phyloP scores from a whole-genome alignment of 1,140 invertebrate genomes.

The Drosophila prosaltans region DNA sequence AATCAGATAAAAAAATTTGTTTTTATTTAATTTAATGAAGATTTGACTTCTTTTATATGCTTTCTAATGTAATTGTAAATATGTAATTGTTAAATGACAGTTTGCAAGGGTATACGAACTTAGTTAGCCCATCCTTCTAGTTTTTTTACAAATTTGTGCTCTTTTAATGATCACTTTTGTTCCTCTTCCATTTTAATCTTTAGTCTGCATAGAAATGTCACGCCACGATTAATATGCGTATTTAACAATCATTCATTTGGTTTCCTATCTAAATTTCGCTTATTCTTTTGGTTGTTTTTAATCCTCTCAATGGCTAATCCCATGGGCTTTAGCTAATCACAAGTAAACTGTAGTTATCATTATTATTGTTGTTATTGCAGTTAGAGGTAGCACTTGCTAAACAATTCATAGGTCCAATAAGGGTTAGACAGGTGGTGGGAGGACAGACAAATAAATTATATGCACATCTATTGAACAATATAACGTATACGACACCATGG shows the following conservation, averaged over 20 bases:
- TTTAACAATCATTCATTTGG: background rate
- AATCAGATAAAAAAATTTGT: too few relatives aligned
- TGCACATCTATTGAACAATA: slow-evolving; percentile 35
- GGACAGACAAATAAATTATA: slow-evolving; percentile 70
- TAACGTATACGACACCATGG: slow-evolving; percentile 45
- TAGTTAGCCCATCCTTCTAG: too few relatives aligned
- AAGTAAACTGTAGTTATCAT: slow-evolving; percentile 52
- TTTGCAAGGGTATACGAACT: too few relatives aligned
- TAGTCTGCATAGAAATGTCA: background rate
- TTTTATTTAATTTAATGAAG: too few relatives aligned
- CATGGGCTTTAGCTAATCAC: slow-evolving; percentile 45
- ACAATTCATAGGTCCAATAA: slow-evolving; percentile 5
- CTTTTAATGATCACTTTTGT: too few relatives aligned
- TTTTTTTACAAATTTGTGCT: too few relatives aligned
- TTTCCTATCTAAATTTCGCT: background rate
- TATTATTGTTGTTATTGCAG: slow-evolving; percentile 34
- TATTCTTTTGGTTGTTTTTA: background rate
- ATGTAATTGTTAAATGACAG: too few relatives aligned
- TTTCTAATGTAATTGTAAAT: too few relatives aligned
- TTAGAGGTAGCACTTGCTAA: slow-evolving; percentile 35
- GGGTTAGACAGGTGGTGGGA: background rate
- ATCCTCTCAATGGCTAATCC: background rate
- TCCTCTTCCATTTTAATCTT: too few relatives aligned
- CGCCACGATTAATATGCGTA: background rate
- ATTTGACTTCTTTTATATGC: too few relatives aligned